Conservation (phyloP, 2,888 invertebrate species). For the Mythimna ferrago region DNA sequence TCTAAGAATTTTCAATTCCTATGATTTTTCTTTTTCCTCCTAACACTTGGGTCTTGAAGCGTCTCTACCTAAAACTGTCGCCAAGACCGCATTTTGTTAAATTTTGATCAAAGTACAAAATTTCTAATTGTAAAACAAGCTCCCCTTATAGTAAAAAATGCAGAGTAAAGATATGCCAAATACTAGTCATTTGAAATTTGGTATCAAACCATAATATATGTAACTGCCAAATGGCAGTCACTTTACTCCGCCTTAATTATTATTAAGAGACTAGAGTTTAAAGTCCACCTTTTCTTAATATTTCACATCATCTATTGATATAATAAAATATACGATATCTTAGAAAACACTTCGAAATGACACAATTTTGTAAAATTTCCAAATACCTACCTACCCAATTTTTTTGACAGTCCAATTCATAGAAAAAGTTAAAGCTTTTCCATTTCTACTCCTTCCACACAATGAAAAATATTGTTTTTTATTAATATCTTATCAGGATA, state of each 20-base stretch:
- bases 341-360: neutral
- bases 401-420: slow-evolving; percentile 9
- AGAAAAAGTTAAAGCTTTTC: neutral
- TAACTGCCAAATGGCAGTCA: too few relatives aligned
- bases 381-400: neutral
- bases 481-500: neutral
- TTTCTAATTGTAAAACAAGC: neutral
- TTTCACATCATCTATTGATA: neutral
- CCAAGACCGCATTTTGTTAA: too few relatives aligned
- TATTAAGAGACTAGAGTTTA: neutral
- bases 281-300: neutral
- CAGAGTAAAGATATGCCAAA: neutral
- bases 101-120: slow-evolving; percentile 3
- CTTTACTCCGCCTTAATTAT: neutral
- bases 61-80: neutral
- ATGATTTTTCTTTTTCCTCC: neutral
- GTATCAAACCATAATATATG: too few relatives aligned
- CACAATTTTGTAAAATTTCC: slow-evolving; percentile 1
- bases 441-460: neutral
- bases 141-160: neutral
- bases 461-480: neutral
- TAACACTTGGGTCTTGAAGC: neutral
- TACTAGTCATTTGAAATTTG: neutral
- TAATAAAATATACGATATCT: neutral
- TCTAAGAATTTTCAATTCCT: slow-evolving; percentile 3